Percentiles rank a stretch among this genome's conserved stretches.
phyloP scores from a whole-genome alignment of 2,888 invertebrate species.

The Leptarthrus brevirostris region DNA sequence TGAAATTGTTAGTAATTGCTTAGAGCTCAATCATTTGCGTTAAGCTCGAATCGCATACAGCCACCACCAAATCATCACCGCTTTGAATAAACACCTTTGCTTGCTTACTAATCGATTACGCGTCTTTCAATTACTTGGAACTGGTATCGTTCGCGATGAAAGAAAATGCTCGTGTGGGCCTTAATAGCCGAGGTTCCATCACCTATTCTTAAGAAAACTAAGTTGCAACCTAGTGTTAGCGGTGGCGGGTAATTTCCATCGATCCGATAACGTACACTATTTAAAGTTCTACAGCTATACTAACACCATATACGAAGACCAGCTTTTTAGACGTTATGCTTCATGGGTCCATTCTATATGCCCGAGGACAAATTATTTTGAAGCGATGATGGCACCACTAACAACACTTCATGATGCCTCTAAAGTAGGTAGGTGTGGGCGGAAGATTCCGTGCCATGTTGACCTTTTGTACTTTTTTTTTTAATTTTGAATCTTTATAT shows the following conservation, averaged over 20 bases:
- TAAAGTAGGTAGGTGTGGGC: neutral
- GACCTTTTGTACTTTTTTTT: constrained; percentile 10
- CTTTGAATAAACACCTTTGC: neutral
- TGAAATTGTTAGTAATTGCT: constrained; percentile 13
- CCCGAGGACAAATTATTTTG: constrained; percentile 38
- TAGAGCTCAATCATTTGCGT: neutral
- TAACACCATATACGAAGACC: too few species aligned
- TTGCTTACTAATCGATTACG: neutral
- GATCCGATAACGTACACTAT: too few species aligned
- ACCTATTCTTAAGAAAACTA: neutral
- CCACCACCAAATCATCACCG: neutral
- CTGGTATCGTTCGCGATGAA: neutral
- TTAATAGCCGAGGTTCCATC: too few species aligned
- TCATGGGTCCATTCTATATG: neutral
- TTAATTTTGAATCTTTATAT: neutral
- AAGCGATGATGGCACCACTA: constrained; percentile 36
- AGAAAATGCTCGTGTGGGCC: neutral
- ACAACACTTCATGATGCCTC: constrained; percentile 13
- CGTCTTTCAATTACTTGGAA: neutral
- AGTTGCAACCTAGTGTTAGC: too few species aligned
- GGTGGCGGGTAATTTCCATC: too few species aligned
- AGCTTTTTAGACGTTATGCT: neutral
- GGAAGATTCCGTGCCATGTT: constrained; percentile 14
- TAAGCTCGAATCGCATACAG: neutral
- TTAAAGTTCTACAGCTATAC: too few species aligned